Base-by-base conservation (phyloP, 2,113 vertebrate genomes). In the Gnathonemus echidnorhynchus region DNA sequence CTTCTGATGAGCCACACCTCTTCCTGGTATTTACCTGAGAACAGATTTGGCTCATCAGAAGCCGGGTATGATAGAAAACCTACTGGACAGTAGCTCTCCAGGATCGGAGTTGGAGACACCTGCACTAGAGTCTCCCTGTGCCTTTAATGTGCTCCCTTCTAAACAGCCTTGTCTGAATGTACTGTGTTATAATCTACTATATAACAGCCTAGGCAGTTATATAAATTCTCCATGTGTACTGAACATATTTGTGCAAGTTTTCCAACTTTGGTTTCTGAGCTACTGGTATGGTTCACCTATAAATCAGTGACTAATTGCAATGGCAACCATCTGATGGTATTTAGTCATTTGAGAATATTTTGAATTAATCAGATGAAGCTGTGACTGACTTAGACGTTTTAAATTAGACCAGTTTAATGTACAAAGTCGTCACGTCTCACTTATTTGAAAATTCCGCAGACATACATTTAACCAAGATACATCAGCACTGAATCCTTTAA, bases 211-310 rank as follows among this genome's bases (percentile, higher is more conserved):
- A 31, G 10, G 50, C 49, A 52, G 15, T 85, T 45, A 85, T 48
- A n/a, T 48, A n/a, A 6, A 24, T 45, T 85, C 10, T 48, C 24
- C 42, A 2, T 42, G 74, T 42, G 74, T 35, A 19, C 35, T 19
- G 74, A 80, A 80, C 74, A 80, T 80, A 24, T 86, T 86, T 24
- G 83, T 86, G 83, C 24, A 45, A 88, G 35, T 88, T 88, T 13
- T 62, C n/a, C 35, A 88, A 88, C 87, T 88, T 88, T 46, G 15
- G 42, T 42, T 87, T 27, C 49, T 86, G 48, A 86, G 45, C 10
- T 49, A 31, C 84, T 50, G 45, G 84, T 48, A 13, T 24, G 19
- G 83, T 24, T 46, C 27, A 27, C 66, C n/a, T 10, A 80, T 15
- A 80, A 17, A 39, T 77, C 35, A 42, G 74, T 42, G 74, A 17